phyloP scores from a whole-genome alignment of 1,140 invertebrate species.

The Scylla paramamosain region DNA sequence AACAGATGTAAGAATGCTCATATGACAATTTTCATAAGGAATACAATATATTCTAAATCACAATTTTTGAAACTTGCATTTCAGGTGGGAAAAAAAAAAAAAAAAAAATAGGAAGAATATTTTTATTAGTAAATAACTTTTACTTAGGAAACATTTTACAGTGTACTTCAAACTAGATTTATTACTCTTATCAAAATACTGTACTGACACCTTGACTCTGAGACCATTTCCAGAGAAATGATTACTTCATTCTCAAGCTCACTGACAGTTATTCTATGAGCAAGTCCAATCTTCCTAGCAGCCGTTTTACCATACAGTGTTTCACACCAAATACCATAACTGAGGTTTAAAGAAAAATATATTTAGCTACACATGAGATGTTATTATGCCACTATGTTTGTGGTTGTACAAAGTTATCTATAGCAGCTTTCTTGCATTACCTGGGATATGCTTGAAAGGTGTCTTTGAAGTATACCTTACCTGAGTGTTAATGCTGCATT shows the following conservation, averaged over 20 bases:
- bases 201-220: conserved; percentile 11
- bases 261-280: background rate
- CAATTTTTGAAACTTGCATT: background rate
- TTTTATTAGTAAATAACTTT: conserved; percentile 25
- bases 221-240: background rate
- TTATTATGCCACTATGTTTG: background rate
- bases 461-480: background rate
- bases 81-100: background rate
- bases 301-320: background rate
- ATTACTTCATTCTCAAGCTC: background rate
- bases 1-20: background rate
- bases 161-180: conserved; percentile 14
- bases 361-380: background rate
- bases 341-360: background rate
- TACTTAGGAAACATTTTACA: conserved; percentile 24
- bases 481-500: conserved; percentile 21
- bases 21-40: background rate
- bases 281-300: background rate
- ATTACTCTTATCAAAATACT: conserved; percentile 23
- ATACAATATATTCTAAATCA: background rate
- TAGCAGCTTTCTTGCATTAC: background rate
- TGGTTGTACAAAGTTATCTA: background rate
- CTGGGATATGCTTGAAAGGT: conserved; percentile 5
- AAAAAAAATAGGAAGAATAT: background rate
- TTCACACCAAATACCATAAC: background rate